phyloP scores from a whole-genome alignment of 1,140 invertebrate genomes.

The Plutomurus gul region DNA sequence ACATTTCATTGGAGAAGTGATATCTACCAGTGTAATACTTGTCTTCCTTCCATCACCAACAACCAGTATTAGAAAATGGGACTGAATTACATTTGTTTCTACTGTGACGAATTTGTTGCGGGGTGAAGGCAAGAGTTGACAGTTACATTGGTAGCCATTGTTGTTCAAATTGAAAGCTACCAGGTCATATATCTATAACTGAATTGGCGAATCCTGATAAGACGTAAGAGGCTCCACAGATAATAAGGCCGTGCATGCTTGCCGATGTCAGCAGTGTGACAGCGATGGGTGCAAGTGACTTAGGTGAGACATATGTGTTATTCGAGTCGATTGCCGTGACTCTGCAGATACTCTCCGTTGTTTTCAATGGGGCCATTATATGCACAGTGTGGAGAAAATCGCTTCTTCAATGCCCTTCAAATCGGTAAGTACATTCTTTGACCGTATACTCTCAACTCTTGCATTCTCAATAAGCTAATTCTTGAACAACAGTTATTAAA shows the following conservation, averaged over 20 bases:
- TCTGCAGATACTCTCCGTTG: constrained; percentile 36
- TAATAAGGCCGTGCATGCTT: neutral
- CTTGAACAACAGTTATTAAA: too few species aligned
- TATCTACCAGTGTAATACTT: too few species aligned
- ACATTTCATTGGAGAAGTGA: too few species aligned
- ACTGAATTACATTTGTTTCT: constrained; percentile 5
- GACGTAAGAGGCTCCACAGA: neutral
- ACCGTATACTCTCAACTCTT: neutral
- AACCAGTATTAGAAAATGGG: neutral
- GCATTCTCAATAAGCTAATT: neutral
- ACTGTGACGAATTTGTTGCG: constrained; percentile 15
- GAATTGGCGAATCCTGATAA: neutral
- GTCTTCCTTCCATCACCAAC: neutral
- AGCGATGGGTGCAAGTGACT: neutral
- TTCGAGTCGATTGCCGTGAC: constrained; percentile 32
- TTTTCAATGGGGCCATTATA: constrained; percentile 50
- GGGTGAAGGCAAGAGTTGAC: too few species aligned
- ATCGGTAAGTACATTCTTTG: constrained; percentile 35
- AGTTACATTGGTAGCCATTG: neutral
- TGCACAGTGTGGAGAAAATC: constrained; percentile 44
- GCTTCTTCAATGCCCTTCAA: constrained; percentile 45
- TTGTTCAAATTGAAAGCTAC: too few species aligned
- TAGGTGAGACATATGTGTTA: neutral
- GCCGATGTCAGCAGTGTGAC: neutral
- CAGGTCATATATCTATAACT: too few species aligned